These are phyloP conservation scores for Lipophrys pholis DNA, from an alignment of 2,113 vertebrate genomes.

Conservation along the genomic window DNA sequence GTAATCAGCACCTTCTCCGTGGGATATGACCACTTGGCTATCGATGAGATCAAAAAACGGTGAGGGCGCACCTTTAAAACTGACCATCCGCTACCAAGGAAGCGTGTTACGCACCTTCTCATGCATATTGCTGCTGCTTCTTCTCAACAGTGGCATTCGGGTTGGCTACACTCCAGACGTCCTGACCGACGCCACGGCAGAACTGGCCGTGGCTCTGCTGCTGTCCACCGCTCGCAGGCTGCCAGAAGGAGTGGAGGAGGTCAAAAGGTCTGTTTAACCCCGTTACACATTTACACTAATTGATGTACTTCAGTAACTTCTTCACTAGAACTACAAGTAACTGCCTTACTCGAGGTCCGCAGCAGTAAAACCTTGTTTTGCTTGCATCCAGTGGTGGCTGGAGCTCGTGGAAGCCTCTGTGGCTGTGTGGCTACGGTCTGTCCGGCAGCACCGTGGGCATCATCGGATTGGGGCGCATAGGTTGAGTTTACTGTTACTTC, in stretches of 20 bases:
- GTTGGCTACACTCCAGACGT: conserved; percentile 84
- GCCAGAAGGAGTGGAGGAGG: conserved; percentile 81
- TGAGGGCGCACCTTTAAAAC: conserved; percentile 8
- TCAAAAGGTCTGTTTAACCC: conserved; percentile 70
- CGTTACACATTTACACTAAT: conserved; percentile 21
- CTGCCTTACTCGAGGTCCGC: neutral
- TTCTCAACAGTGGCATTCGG: conserved; percentile 78
- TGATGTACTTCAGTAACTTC: conserved; percentile 1
- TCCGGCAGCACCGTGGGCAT: conserved; percentile 85
- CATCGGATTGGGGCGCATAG: conserved; percentile 86
- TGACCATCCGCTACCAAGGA: neutral
- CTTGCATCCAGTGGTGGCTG: conserved; percentile 78
- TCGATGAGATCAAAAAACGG: conserved; percentile 80
- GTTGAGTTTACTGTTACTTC: conserved; percentile 48
- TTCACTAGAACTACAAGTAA: neutral
- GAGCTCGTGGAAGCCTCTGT: conserved; percentile 83
- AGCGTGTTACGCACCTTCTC: neutral
- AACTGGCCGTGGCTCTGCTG: conserved; percentile 82
- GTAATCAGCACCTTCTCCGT: conserved; percentile 83
- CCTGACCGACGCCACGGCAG: conserved; percentile 80
- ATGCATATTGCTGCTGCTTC: neutral
- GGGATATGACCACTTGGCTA: conserved; percentile 73
- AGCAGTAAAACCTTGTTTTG: neutral
- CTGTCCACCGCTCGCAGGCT: conserved; percentile 84
- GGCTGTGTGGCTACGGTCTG: conserved; percentile 81